phyloP scores from a whole-genome alignment of 2,888 invertebrate genomes.

The Drosophila melanosoma region DNA sequence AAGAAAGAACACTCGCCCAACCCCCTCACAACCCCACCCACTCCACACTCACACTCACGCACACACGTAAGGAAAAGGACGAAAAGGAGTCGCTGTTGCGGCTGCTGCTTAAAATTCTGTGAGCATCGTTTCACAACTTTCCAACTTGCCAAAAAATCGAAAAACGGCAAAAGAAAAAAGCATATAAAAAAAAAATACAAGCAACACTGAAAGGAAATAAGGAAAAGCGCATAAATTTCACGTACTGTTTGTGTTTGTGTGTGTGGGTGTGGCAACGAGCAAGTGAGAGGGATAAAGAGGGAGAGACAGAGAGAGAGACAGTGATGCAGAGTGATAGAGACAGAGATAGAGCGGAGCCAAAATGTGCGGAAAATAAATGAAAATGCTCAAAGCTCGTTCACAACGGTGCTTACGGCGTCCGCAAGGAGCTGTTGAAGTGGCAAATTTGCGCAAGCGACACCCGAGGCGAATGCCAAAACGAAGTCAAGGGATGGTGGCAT shows the following conservation, averaged over 20 bases:
- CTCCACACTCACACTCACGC: neutral
- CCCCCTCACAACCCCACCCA: neutral
- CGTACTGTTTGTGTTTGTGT: constrained; percentile 29
- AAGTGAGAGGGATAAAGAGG: constrained; percentile 19
- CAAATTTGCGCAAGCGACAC: constrained; percentile 84
- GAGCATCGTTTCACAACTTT: constrained; percentile 85
- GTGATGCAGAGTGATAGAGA: constrained; percentile 2
- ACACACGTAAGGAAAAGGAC: constrained; percentile 23
- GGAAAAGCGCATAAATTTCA: constrained; percentile 73
- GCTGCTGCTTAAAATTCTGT: constrained; percentile 82
- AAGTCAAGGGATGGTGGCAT: constrained; percentile 18
- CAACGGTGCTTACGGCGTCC: constrained; percentile 84
- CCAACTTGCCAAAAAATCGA: constrained; percentile 82
- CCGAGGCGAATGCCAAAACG: constrained; percentile 55
- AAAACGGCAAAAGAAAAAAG: constrained; percentile 53
- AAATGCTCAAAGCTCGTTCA: constrained; percentile 84
- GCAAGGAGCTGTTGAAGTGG: constrained; percentile 85
- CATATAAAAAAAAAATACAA: constrained; percentile 25
- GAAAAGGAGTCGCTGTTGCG: constrained; percentile 49
- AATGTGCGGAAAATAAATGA: constrained; percentile 83
- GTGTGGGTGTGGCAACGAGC: constrained; percentile 52
- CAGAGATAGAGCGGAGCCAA: constrained; percentile 45
- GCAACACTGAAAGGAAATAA: constrained; percentile 29
- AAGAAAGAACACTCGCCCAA: constrained; percentile 31
- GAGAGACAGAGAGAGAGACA: neutral